These are phyloP conservation scores for Phrynocephalus guinanensis DNA, from an alignment of 2,797 vertebrate species.

Conservation along the genomic window DNA sequence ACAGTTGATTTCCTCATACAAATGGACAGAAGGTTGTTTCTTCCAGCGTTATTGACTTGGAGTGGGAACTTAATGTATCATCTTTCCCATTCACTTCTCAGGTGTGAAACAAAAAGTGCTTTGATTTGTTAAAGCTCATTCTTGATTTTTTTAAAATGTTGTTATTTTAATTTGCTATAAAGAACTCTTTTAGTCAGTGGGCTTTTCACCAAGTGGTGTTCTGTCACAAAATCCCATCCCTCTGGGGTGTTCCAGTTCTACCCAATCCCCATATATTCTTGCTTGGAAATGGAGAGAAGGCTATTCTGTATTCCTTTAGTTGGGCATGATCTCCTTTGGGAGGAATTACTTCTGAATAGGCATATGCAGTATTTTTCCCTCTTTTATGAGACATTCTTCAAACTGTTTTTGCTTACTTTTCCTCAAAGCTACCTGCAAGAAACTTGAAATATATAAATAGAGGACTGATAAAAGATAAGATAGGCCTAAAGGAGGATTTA, in stretches of 20 bases:
- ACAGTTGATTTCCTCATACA: no score
- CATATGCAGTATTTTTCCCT: neutral
- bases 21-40: no score
- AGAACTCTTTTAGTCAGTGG: no score
- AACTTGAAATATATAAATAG: neutral
- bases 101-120: neutral
- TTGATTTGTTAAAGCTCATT: neutral
- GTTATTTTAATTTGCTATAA: no score
- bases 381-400: neutral
- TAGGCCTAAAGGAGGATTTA: no score
- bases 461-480: neutral
- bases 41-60: no score
- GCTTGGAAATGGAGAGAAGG: neutral
- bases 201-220: no score
- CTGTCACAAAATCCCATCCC: neutral
- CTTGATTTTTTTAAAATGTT: no score
- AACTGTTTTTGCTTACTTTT: no score
- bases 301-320: neutral
- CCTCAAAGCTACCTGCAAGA: neutral
- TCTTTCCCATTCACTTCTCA: neutral
- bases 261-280: neutral
- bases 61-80: no score
- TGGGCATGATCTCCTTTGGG: neutral
- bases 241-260: no score
- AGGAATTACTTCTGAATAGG: neutral